A percentile compares a stretch with the other conserved stretches of the same genome.
Conservation (phyloP, 2,797 vertebrate species). For the Esox lucius region DNA sequence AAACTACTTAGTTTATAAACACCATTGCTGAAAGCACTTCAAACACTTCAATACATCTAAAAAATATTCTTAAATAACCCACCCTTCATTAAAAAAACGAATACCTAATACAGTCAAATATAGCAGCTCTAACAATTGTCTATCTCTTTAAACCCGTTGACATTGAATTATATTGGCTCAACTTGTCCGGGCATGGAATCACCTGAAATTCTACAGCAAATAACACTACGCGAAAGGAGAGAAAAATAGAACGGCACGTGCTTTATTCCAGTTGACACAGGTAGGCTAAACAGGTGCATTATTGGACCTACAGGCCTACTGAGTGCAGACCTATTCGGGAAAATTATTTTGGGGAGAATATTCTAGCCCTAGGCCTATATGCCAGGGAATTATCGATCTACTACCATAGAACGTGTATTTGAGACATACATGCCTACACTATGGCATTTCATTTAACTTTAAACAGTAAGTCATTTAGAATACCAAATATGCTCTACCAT, state of each 20-base stretch:
- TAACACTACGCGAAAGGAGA: background rate
- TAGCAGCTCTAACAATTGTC: background rate
- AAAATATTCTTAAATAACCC: background rate
- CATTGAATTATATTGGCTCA: background rate
- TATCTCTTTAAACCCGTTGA: background rate
- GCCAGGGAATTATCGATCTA: background rate
- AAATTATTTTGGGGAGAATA: background rate
- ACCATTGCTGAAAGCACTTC: background rate
- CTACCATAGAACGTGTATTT: background rate
- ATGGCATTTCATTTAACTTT: background rate
- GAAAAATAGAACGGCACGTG: background rate
- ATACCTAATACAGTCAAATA: background rate
- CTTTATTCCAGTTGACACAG: background rate
- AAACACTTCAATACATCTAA: background rate
- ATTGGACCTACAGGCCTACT: background rate
- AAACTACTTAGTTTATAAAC: background rate
- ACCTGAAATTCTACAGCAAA: slow-evolving; percentile 39
- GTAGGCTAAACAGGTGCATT: slow-evolving; percentile 16
- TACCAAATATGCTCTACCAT: background rate
- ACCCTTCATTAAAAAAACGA: background rate
- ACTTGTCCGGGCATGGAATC: slow-evolving; percentile 53
- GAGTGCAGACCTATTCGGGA: background rate
- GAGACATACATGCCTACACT: background rate
- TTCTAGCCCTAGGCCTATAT: background rate
- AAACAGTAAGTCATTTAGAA: background rate